These are phyloP conservation scores for Triplophysa dalaica DNA, from an alignment of 2,113 vertebrate species.

Conservation along the genomic window DNA sequence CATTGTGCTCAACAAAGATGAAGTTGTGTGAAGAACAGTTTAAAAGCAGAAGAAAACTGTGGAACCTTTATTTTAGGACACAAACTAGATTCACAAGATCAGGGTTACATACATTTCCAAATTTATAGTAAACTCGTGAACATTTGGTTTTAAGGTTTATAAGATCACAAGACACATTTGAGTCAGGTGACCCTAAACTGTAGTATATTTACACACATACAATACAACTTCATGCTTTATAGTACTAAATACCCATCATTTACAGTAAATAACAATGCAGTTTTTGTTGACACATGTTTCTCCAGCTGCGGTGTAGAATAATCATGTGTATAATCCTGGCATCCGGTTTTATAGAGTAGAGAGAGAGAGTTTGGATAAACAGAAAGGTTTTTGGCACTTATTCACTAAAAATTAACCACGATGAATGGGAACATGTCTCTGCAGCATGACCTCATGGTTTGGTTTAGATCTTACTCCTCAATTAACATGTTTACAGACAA, in stretches of 20 bases:
- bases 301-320: not conserved
- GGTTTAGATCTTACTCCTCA: slow-evolving; percentile 14
- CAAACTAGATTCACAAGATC: too few species aligned
- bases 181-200: too few species aligned
- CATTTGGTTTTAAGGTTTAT: too few species aligned
- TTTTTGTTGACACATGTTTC: not conserved
- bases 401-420: not conserved
- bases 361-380: not conserved
- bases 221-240: too few species aligned
- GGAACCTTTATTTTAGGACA: too few species aligned
- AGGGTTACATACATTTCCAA: too few species aligned
- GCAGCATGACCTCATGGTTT: slow-evolving; percentile 13
- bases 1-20: too few species aligned
- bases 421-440: not conserved
- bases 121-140: too few species aligned
- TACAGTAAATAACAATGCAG: not conserved
- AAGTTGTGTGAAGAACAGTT: too few species aligned
- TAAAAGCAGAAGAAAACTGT: too few species aligned
- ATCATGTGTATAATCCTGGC: not conserved
- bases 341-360: not conserved
- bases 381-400: not conserved
- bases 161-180: too few species aligned
- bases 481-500: slow-evolving; percentile 15
- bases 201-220: too few species aligned
- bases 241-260: not conserved